Percentiles rank a stretch among this genome's conserved stretches.
phyloP scores from a whole-genome alignment of 2,888 invertebrate species.

The Leucania comma region DNA sequence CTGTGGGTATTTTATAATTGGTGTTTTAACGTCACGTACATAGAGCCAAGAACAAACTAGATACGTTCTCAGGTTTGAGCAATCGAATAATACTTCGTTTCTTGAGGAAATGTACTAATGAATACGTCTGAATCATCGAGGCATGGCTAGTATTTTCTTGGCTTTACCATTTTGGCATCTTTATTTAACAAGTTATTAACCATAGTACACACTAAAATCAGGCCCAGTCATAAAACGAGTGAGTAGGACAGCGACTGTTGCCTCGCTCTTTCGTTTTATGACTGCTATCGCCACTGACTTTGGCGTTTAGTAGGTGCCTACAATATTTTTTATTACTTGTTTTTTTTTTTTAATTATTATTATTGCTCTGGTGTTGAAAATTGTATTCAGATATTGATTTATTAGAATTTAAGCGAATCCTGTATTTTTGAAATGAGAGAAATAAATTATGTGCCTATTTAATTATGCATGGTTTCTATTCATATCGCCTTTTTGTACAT shows the following conservation, averaged over 20 bases:
- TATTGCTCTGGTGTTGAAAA: neutral
- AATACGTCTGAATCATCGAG: neutral
- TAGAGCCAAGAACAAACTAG: no score
- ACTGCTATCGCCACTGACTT: neutral
- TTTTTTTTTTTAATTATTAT: neutral
- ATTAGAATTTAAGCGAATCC: conserved; percentile 16
- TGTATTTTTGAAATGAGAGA: conserved; percentile 33
- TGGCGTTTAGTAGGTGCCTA: neutral
- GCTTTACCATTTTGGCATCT: neutral
- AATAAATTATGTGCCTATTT: conserved; percentile 25
- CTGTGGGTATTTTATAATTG: no score
- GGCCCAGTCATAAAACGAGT: neutral
- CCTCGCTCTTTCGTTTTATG: neutral
- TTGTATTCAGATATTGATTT: neutral
- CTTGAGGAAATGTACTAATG: neutral
- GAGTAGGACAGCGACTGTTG: neutral
- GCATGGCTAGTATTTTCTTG: neutral
- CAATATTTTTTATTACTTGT: conserved; percentile 5
- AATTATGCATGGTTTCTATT: conserved; percentile 18
- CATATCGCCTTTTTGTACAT: neutral
- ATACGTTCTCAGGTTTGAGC: no score
- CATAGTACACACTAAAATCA: neutral
- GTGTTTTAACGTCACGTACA: no score
- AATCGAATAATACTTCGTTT: neutral
- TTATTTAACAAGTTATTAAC: neutral